phyloP scores from a whole-genome alignment of 2,797 vertebrate species.

The Enteromius argenteus region DNA sequence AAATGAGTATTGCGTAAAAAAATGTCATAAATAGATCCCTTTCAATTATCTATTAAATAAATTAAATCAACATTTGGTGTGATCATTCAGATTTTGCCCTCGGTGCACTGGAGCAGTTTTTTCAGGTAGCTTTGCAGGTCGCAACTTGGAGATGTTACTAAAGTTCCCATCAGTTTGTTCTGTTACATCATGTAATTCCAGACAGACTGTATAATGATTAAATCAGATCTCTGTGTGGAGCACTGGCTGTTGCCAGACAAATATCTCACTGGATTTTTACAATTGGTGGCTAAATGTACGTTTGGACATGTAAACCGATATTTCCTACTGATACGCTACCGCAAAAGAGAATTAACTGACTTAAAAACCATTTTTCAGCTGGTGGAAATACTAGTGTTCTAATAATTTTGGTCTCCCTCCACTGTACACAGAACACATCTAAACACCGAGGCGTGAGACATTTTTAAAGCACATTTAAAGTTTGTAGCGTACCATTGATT shows the following conservation, averaged over 20 bases:
- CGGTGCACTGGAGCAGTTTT: background rate
- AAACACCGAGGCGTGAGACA: background rate
- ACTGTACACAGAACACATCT: background rate
- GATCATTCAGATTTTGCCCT: background rate
- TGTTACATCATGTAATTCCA: background rate
- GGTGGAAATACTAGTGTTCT: background rate
- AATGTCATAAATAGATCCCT: background rate
- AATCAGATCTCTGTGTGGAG: background rate
- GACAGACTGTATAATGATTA: background rate
- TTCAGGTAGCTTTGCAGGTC: no score
- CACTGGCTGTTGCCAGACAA: background rate
- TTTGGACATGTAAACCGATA: background rate
- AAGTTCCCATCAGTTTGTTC: background rate
- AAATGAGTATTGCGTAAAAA: background rate
- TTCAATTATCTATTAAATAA: no score
- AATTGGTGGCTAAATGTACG: background rate
- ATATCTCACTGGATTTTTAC: conserved; percentile 1
- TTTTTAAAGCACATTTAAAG: background rate
- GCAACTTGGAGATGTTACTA: no score
- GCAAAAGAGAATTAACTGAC: background rate
- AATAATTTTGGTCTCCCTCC: background rate
- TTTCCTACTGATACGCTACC: background rate
- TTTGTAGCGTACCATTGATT: background rate
- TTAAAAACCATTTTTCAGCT: background rate
- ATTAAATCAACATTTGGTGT: background rate